Percentiles rank a stretch among this genome's conserved stretches.
Evolutionary conservation across 2,797 vertebrate species (phyloP).

Genomic region (Argyrosomus regius): DNA sequence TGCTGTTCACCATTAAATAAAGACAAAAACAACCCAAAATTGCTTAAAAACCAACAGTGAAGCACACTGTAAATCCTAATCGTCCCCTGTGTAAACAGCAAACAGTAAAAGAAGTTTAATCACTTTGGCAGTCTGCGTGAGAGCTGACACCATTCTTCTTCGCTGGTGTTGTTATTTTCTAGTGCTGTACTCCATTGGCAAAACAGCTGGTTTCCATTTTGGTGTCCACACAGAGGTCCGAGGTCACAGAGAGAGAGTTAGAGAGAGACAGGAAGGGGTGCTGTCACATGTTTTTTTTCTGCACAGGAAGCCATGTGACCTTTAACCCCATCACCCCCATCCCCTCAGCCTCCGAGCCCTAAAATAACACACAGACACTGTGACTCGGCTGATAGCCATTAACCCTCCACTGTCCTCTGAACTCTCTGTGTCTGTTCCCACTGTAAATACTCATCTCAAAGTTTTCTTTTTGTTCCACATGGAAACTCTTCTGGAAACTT

Average conservation of each 20-base stretch:
- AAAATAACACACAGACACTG: slow-evolving; percentile 55
- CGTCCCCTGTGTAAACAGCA: neutral
- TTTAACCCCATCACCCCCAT: neutral
- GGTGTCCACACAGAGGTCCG: slow-evolving; percentile 23
- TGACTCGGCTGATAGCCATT: slow-evolving; percentile 33
- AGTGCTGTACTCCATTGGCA: slow-evolving; percentile 2
- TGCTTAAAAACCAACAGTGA: neutral
- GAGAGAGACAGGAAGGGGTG: slow-evolving; percentile 2
- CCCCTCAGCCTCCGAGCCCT: neutral
- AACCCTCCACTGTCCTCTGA: neutral
- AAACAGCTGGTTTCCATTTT: slow-evolving; percentile 58
- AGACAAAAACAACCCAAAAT: neutral
- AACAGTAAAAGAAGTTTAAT: neutral
- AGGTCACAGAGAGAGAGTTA: neutral
- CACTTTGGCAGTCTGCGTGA: neutral
- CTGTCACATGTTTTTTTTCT: slow-evolving; percentile 31
- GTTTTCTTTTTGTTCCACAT: no score
- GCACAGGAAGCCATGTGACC: slow-evolving; percentile 47
- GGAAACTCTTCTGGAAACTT: no score
- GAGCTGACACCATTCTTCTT: slow-evolving; percentile 9
- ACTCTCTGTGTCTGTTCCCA: neutral
- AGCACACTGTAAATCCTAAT: neutral
- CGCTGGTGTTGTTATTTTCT: neutral
- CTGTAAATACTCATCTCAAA: no score
- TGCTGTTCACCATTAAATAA: neutral